A percentile compares a stretch with the other conserved stretches of the same genome.
Conservation (phyloP, 1,140 invertebrate species). For the Brachionus plicatilis region DNA sequence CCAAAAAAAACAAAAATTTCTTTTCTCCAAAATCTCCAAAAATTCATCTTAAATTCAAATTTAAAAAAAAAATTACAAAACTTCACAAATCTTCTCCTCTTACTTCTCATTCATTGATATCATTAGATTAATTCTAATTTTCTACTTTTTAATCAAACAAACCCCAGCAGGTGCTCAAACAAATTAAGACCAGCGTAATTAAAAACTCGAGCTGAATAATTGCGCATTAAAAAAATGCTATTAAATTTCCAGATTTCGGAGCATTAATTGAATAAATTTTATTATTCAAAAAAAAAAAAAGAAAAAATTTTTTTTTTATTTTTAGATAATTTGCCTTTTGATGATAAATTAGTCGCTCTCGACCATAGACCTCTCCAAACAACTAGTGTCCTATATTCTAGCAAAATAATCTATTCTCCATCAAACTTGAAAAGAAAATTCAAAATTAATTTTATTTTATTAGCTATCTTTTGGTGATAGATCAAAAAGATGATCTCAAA, state of each 20-base stretch:
- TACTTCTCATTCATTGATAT: not conserved
- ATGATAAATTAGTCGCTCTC: not conserved
- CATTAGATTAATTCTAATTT: not conserved
- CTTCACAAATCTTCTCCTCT: too few species aligned
- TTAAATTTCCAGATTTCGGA: not conserved
- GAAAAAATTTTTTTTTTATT: not conserved
- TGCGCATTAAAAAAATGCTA: not conserved
- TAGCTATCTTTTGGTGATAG: not conserved
- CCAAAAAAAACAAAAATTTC: not conserved
- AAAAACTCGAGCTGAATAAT: not conserved
- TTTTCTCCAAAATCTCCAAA: not conserved
- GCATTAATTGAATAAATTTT: not conserved
- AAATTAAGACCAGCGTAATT: not conserved
- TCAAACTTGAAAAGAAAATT: not conserved
- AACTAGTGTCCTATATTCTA: not conserved
- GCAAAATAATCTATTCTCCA: not conserved
- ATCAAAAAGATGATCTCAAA: not conserved
- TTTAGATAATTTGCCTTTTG: not conserved
- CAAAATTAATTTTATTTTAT: not conserved
- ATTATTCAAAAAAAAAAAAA: not conserved
- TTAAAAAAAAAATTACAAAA: not conserved
- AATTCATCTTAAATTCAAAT: not conserved
- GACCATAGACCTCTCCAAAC: not conserved
- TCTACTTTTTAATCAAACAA: not conserved
- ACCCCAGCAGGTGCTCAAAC: not conserved